Conservation (phyloP, 2,113 vertebrate genomes). For the Saguinus midas region DNA sequence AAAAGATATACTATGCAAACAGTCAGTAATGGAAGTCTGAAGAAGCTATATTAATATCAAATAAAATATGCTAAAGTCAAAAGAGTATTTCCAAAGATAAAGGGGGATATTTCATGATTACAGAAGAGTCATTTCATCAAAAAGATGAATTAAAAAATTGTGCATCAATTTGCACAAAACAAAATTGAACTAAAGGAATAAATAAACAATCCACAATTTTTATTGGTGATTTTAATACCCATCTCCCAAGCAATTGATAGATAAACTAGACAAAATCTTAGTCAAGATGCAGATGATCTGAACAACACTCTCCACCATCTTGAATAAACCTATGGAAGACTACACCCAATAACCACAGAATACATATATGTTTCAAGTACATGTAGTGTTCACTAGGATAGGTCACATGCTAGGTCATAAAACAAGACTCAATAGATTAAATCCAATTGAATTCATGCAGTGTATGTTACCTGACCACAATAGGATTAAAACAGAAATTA, state of each 20-base stretch:
- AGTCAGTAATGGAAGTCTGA: not conserved
- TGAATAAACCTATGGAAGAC: not conserved
- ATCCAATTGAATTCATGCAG: not conserved
- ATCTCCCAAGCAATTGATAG: not conserved
- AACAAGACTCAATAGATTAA: not conserved
- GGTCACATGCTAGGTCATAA: not conserved
- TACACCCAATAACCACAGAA: not conserved
- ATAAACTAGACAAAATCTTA: not conserved
- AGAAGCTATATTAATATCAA: not conserved
- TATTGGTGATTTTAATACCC: not conserved
- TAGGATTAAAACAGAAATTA: not conserved
- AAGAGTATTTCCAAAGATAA: not conserved
- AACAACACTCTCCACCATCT: not conserved
- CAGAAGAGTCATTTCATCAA: not conserved
- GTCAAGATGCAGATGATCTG: not conserved
- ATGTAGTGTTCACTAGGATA: not conserved
- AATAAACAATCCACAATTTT: not conserved
- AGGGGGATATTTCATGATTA: not conserved
- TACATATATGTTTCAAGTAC: not conserved
- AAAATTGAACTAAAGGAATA: not conserved
- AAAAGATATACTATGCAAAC: not conserved
- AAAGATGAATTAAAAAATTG: not conserved
- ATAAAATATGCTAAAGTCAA: not conserved
- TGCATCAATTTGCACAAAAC: not conserved
- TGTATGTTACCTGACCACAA: not conserved